Evolutionary conservation across 1,140 invertebrate genomes (phyloP).

Genomic region (Drosophila repletoides): DNA sequence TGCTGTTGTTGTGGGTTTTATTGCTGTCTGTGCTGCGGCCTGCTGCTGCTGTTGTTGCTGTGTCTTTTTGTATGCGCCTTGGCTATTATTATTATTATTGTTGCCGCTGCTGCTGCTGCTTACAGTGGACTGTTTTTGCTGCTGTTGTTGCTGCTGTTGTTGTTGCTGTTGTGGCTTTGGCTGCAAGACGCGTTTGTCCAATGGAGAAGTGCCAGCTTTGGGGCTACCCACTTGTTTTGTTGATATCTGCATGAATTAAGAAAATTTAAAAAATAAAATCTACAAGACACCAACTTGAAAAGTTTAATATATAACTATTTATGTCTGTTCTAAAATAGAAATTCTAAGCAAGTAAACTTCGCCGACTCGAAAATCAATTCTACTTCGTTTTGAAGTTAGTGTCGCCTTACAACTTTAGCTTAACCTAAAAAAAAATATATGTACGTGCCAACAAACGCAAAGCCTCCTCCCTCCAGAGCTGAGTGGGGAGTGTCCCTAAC

Average conservation of each 20-base stretch:
- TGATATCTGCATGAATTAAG: constrained; percentile 78
- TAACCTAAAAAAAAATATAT: constrained; percentile 37
- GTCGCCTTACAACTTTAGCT: constrained; percentile 8
- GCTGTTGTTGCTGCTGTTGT: constrained; percentile 70
- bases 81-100: constrained; percentile 47
- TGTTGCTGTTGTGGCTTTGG: constrained; percentile 82
- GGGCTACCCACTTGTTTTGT: constrained; percentile 77
- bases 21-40: constrained; percentile 37
- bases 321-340: no score
- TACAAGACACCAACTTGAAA: no score
- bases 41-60: constrained; percentile 44
- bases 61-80: constrained; percentile 58
- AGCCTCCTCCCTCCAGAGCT: background rate
- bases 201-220: constrained; percentile 72
- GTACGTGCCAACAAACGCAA: background rate
- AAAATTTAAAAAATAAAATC: no score
- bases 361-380: constrained; percentile 62
- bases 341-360: no score
- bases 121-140: constrained; percentile 46
- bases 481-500: constrained; percentile 68
- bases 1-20: constrained; percentile 40
- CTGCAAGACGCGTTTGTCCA: constrained; percentile 83
- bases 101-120: constrained; percentile 60
- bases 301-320: no score
- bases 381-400: constrained; percentile 26